phyloP scores from a whole-genome alignment of 37 sponge, comb jelly and placozoan genomes.

The Cliona cf. orientalis region DNA sequence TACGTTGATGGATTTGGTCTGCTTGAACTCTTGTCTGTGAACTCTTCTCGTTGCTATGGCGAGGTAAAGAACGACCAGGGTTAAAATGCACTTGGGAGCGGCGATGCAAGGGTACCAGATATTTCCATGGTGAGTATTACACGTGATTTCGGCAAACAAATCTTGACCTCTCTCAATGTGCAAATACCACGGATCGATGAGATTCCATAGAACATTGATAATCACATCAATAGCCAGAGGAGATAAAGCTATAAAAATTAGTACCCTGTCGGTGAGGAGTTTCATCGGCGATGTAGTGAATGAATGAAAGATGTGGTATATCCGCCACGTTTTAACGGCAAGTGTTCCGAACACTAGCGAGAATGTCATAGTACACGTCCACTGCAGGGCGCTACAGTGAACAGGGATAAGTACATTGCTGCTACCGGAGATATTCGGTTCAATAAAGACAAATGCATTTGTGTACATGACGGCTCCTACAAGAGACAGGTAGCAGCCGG shows the following conservation, averaged over 20 bases:
- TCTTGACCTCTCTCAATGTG: neutral
- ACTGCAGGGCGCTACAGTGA: neutral
- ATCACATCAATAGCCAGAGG: neutral
- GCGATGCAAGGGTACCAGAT: too few relatives aligned
- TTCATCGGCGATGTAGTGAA: neutral
- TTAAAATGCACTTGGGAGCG: too few relatives aligned
- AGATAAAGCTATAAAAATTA: neutral
- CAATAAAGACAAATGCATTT: neutral
- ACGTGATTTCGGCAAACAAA: too few relatives aligned
- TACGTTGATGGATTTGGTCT: constrained; percentile 18
- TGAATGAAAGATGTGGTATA: constrained; percentile 14
- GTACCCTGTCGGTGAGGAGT: constrained; percentile 1
- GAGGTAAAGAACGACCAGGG: too few relatives aligned
- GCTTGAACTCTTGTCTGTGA: neutral
- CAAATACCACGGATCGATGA: constrained; percentile 4
- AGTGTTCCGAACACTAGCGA: constrained; percentile 2
- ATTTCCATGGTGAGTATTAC: too few relatives aligned
- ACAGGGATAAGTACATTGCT: neutral
- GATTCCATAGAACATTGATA: neutral
- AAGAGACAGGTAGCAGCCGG: constrained; percentile 23
- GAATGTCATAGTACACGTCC: neutral
- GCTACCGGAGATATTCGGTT: neutral
- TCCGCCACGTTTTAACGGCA: neutral
- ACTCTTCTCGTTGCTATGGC: too few relatives aligned
- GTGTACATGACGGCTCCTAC: neutral